These are phyloP conservation scores for Dunckerocampus dactyliophorus DNA, from an alignment of 2,113 vertebrate species.

Conservation along the genomic window DNA sequence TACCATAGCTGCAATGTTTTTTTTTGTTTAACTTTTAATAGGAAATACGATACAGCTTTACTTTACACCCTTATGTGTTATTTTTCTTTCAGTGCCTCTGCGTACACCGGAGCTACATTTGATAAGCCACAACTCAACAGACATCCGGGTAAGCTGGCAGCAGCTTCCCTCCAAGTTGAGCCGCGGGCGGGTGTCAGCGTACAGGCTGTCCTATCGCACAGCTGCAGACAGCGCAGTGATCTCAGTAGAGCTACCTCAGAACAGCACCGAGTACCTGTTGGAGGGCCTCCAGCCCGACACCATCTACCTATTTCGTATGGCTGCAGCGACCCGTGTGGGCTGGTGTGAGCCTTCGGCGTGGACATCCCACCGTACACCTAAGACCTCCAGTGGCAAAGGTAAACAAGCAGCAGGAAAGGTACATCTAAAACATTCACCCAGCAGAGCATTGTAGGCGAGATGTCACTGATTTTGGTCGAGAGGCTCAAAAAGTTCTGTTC, in stretches of 20 bases:
- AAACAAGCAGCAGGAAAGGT: slow-evolving; percentile 5
- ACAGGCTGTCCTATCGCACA: slow-evolving; percentile 85
- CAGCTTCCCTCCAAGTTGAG: slow-evolving; percentile 83
- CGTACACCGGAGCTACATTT: slow-evolving; percentile 91
- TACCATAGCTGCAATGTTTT: not conserved
- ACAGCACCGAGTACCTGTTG: slow-evolving; percentile 76
- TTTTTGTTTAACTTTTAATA: not conserved
- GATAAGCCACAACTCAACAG: slow-evolving; percentile 85
- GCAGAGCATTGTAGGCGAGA: not conserved
- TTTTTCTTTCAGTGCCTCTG: slow-evolving; percentile 82
- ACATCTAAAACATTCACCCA: not conserved
- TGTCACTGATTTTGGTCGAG: not conserved
- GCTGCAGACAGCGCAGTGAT: slow-evolving; percentile 78
- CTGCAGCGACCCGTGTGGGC: slow-evolving; percentile 85
- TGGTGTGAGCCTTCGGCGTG: slow-evolving; percentile 91
- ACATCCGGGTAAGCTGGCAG: slow-evolving; percentile 91
- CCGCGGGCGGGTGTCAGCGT: slow-evolving; percentile 82
- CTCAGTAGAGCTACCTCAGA: slow-evolving; percentile 80
- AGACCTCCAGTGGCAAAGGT: slow-evolving; percentile 86
- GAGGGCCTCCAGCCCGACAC: slow-evolving; percentile 83
- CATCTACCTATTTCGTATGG: slow-evolving; percentile 88
- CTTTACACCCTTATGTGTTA: not conserved
- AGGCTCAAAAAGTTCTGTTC: not conserved
- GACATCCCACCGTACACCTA: slow-evolving; percentile 93
- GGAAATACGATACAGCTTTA: not conserved